These are phyloP conservation scores for Serripes groenlandicus DNA, from an alignment of 2,888 invertebrate species.

Conservation along the genomic window DNA sequence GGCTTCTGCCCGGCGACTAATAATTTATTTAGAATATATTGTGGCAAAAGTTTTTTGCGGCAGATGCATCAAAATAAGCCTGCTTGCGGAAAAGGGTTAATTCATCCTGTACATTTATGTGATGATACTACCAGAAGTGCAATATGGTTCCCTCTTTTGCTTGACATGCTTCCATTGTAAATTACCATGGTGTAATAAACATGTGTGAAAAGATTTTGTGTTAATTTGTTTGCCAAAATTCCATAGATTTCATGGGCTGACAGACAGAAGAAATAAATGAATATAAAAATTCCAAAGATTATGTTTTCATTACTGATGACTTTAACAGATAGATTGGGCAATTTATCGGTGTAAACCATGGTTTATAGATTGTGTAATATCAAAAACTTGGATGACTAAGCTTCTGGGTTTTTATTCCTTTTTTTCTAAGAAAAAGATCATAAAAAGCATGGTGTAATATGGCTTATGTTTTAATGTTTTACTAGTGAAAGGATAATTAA, in stretches of 20 bases:
- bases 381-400: conserved; percentile 19
- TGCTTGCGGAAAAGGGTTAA: too few relatives aligned
- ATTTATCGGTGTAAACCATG: conserved; percentile 48
- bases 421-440: neutral
- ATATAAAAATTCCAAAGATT: conserved; percentile 62
- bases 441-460: too few relatives aligned
- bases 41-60: too few relatives aligned
- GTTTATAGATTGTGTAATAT: conserved; percentile 34
- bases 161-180: conserved; percentile 25
- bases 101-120: too few relatives aligned
- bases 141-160: too few relatives aligned
- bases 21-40: too few relatives aligned
- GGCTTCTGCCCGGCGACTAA: too few relatives aligned
- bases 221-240: conserved; percentile 67
- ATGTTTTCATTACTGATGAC: conserved; percentile 61
- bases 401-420: too few relatives aligned
- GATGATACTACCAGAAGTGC: too few relatives aligned
- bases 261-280: conserved; percentile 65
- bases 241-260: conserved; percentile 61
- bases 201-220: conserved; percentile 61
- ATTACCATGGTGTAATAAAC: conserved; percentile 63
- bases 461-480: too few relatives aligned
- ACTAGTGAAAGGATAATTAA: too few relatives aligned
- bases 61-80: too few relatives aligned
- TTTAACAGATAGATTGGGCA: conserved; percentile 44